Evolutionary conservation across 2,113 vertebrate genomes (phyloP).

Genomic region (Aramus guarauna): DNA sequence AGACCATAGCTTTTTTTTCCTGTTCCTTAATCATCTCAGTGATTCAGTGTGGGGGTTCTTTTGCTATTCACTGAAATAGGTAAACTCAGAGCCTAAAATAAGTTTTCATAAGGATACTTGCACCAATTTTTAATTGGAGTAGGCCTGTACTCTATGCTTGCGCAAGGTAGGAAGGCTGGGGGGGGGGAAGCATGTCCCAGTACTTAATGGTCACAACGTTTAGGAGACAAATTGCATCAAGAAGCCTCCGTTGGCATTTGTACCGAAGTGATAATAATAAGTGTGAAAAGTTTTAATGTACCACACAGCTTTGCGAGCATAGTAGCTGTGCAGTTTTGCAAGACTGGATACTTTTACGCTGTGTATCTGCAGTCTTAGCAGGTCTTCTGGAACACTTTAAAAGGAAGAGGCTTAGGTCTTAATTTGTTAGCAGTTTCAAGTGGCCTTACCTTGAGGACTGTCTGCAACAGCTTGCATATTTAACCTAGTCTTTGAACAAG

Average conservation of each 20-base stretch:
- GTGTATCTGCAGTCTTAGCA: background rate
- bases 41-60: fast-evolving
- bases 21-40: background rate
- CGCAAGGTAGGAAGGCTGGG: background rate
- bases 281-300: background rate
- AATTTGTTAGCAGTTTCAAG: background rate
- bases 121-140: background rate
- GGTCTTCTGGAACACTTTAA: background rate
- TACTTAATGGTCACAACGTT: background rate
- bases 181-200: fast-evolving
- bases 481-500: background rate
- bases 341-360: background rate
- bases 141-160: background rate
- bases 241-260: background rate
- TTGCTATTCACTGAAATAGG: background rate
- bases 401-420: background rate
- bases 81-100: background rate
- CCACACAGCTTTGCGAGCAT: background rate
- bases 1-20: background rate
- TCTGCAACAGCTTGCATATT: background rate
- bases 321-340: background rate
- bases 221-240: background rate
- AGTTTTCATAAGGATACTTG: background rate
- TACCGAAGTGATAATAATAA: background rate
- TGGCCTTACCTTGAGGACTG: background rate